A percentile compares a stretch with the other conserved stretches of the same genome.
Conservation (phyloP, 2,797 vertebrate genomes). For the Coregonus suidteri region DNA sequence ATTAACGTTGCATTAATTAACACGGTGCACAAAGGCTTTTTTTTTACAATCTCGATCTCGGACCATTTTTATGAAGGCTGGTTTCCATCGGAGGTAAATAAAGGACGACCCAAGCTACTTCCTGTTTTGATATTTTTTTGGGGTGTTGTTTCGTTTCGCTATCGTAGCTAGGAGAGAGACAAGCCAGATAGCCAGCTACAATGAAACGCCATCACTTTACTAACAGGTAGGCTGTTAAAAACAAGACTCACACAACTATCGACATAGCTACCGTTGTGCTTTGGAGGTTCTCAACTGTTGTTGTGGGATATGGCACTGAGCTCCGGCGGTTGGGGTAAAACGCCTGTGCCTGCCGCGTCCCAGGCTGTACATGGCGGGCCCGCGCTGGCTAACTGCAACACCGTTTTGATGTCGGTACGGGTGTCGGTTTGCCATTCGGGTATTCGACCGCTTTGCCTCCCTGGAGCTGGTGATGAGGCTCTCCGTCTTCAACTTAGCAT, state of each 20-base stretch:
- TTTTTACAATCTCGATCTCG: background rate
- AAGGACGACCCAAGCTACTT: slow-evolving; percentile 55
- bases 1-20: background rate
- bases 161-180: slow-evolving; percentile 35
- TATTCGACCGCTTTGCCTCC: slow-evolving; percentile 68
- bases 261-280: too few species aligned
- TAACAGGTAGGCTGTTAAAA: slow-evolving; percentile 33
- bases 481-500: slow-evolving; percentile 86
- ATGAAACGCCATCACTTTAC: slow-evolving; percentile 39
- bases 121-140: slow-evolving; percentile 70
- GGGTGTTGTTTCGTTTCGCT: slow-evolving; percentile 27
- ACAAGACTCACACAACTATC: slow-evolving; percentile 26
- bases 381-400: slow-evolving; percentile 63
- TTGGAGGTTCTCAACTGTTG: background rate
- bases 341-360: slow-evolving; percentile 60
- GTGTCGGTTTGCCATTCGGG: slow-evolving; percentile 80
- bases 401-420: slow-evolving; percentile 83
- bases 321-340: slow-evolving; percentile 70
- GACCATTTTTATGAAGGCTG: background rate
- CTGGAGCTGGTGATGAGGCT: slow-evolving; percentile 70
- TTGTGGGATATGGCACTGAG: slow-evolving; percentile 66
- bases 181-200: slow-evolving; percentile 25
- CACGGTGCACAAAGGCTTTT: background rate
- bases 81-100: slow-evolving; percentile 65
- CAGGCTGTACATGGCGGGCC: slow-evolving; percentile 56